Evolutionary conservation across 2,797 vertebrate genomes (phyloP), one percentile per base, ranked within the genome.

Genomic region (Takifugu rubripes): DNA sequence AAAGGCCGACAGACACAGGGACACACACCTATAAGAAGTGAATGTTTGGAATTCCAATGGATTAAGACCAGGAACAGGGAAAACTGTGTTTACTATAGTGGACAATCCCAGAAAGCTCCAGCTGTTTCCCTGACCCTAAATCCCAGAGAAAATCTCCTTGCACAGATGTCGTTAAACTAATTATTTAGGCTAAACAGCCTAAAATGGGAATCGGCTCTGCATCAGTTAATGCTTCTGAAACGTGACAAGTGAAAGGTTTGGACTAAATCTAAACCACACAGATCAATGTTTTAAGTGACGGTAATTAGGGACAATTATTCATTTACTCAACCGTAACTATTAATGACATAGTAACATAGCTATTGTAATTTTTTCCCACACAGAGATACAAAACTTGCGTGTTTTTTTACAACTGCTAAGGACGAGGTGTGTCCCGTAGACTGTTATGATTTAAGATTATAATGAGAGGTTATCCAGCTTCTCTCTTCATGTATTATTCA

Each of bases 401-500:
- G 12, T 3, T 40, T 10, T 10, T 40, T 40, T 40, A 40, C 12
- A 40, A 40, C 1, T 14, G 3, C 36, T 46, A 2, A 31, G 15
- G 52, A 25, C 29, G 15, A 25, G 48, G 6, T 14, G 16, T 26
- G 33, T 61, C 26, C 42, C 12, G 11, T 6, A 21, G 17, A 1
- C 17, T 10, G 45, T 3, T 43, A 56, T 59, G 52, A 58, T 62
- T 59, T 31, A 0, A 40, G 59, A 21, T 65, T 7, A 31, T 61
- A 62, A 73, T 50, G 53, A 70, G 69, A 44, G n/a, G 33, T 68
- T 47, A 33, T 53, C 53, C 70, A 74, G 62, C 61, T 24, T 61
- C 61, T 64, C 45, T 9, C 6, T 3, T 1, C 36, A 75, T 81
- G 9, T 73, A 73, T 84, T 81, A 84, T 84, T 84, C 64, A 84